Evolutionary conservation across 2,113 vertebrate genomes (phyloP).

Genomic region (Bubo scandiacus): DNA sequence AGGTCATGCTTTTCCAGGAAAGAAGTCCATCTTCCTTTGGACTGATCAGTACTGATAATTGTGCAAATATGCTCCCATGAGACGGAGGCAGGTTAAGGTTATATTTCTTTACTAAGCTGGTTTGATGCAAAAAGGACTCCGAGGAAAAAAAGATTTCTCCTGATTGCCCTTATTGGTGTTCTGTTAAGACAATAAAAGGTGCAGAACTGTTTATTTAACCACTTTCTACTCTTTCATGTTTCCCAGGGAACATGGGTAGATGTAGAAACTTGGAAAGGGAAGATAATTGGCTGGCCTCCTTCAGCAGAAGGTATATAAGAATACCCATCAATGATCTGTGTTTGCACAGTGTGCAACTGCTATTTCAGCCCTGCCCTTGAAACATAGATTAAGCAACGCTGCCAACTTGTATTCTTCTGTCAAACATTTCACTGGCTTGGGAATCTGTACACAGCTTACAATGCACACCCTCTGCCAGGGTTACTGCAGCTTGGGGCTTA

Average conservation of each 20-base stretch:
- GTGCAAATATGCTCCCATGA: not conserved
- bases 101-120: not conserved
- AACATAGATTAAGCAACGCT: not conserved
- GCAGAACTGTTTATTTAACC: not conserved
- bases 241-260: not conserved
- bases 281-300: not conserved
- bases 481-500: not conserved
- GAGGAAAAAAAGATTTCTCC: not conserved
- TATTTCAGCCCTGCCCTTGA: constrained; percentile 20
- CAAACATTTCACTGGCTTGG: not conserved
- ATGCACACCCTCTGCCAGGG: not conserved
- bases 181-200: constrained; percentile 7
- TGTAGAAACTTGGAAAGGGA: not conserved
- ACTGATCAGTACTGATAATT: not conserved
- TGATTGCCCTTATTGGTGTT: constrained; percentile 26
- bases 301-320: not conserved
- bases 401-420: not conserved
- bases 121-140: not conserved
- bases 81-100: not conserved
- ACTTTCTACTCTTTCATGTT: not conserved
- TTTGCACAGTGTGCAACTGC: not conserved
- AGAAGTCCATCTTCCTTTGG: not conserved
- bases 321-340: not conserved
- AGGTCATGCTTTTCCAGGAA: not conserved
- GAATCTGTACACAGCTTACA: not conserved